Evolutionary conservation across 2,797 vertebrate genomes (phyloP).

Genomic region (Pteropus rufus): DNA sequence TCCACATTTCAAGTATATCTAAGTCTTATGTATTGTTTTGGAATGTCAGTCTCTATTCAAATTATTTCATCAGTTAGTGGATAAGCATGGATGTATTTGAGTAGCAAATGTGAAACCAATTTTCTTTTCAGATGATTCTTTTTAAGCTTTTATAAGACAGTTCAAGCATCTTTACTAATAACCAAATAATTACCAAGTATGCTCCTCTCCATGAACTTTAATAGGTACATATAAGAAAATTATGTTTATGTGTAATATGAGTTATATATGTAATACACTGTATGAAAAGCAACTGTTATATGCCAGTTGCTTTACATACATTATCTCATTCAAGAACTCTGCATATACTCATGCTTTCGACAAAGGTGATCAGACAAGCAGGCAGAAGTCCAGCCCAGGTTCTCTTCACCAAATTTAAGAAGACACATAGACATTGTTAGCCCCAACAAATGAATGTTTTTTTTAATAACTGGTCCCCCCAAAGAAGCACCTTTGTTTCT

Average conservation of each 20-base stretch:
- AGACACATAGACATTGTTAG: not conserved
- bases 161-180: constrained; percentile 36
- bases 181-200: not conserved
- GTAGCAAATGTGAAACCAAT: not conserved
- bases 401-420: not conserved
- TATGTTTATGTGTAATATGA: not conserved
- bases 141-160: not conserved
- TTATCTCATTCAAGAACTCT: not conserved
- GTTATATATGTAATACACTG: not conserved
- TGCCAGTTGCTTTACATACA: not conserved
- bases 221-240: not conserved
- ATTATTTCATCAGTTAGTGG: not conserved
- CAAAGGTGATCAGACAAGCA: not conserved
- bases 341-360: not conserved
- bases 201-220: not conserved
- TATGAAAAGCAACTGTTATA: not conserved
- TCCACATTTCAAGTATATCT: not conserved
- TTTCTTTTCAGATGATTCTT: constrained; percentile 24
- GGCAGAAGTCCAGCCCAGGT: not conserved
- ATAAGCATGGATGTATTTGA: not conserved
- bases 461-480: not conserved
- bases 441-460: not conserved
- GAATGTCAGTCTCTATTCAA: not conserved
- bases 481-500: not conserved
- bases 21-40: not conserved